These are phyloP conservation scores for Papilio polytes DNA, from an alignment of 1,140 invertebrate genomes.

Conservation along the genomic window DNA sequence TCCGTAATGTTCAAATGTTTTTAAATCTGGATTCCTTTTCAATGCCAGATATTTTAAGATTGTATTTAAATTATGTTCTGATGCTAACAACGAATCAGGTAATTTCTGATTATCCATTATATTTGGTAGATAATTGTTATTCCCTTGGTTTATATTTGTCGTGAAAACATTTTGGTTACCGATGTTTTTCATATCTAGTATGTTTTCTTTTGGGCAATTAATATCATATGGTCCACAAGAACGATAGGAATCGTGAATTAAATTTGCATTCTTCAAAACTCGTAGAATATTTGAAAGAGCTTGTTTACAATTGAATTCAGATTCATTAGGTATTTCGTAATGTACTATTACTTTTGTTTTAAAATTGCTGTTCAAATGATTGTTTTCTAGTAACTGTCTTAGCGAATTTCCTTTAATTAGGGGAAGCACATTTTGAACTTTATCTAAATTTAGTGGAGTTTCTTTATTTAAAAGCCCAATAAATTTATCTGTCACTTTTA, in stretches of 20 bases:
- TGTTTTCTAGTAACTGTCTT: conserved; percentile 11
- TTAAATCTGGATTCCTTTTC: not conserved
- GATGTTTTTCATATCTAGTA: conserved; percentile 7
- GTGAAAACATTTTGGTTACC: conserved; percentile 10
- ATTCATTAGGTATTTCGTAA: conserved; percentile 20
- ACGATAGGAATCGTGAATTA: not conserved
- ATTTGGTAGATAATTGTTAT: conserved; percentile 11
- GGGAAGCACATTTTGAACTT: not conserved
- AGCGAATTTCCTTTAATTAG: conserved; percentile 10
- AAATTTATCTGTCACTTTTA: not conserved
- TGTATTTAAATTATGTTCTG: not conserved
- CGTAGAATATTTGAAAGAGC: conserved; percentile 19
- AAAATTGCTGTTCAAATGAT: not conserved
- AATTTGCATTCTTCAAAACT: conserved; percentile 23
- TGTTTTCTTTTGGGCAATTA: not conserved
- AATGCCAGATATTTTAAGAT: conserved; percentile 1
- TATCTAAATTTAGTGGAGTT: not conserved
- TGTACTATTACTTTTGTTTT: conserved; percentile 29
- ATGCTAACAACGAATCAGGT: not conserved
- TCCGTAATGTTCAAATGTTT: not conserved
- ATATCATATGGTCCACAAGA: conserved; percentile 2
- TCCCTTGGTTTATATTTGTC: conserved; percentile 16
- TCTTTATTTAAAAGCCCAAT: not conserved
- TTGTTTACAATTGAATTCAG: conserved; percentile 15
- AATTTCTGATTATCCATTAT: not conserved